Evolutionary conservation across 2,113 vertebrate species (phyloP), one percentile per base, ranked within the genome.

Genomic region (Malurus alboscapulatus): DNA sequence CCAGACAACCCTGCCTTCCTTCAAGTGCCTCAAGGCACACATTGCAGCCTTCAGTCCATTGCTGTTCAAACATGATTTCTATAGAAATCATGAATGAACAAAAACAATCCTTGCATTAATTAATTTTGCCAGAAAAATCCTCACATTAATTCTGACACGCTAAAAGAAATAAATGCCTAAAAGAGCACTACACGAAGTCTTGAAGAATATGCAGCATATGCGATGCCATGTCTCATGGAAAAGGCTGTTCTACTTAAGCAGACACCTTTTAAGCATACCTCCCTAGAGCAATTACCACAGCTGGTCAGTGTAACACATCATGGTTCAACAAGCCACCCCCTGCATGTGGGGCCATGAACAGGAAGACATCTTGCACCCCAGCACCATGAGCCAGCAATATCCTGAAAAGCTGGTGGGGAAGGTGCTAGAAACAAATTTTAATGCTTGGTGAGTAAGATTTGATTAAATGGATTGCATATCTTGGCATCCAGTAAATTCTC

Each of bases 301-400:
- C 14, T 76, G 30, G 34, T 76, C 38, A 53, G 3, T 32, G 4
- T 25, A 75, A 67, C 27, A 38, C 8, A 34, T 4, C 14, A 20
- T 0, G 7, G 29, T 53, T 63, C 44, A 73, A 5, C 15, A 12
- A 58, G 42, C 7, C 59, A 17, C 25, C 17, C 12, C 45, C 45
- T 12, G 3, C 9, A 5, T 0, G 0, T 22, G 5, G 12, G n/a
- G 15, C 24, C 80, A 26, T 26, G 34, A 54, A 51, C 4, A 2
- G 38, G 25, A 50, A 68, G 25, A 36, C 21, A 73, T 17, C 29
- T 12, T 73, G 32, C 29, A 77, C 38, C 40, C 63, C 68, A 55
- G 38, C 14, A 84, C 21, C 20, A 14, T 0, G 1, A 58, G 10
- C 21, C 12, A 58, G 18, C 0, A 3, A 32, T 50, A n/a, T 29